Base-by-base conservation (phyloP, 2,888 invertebrate genomes). In the Cotesia congregata region DNA sequence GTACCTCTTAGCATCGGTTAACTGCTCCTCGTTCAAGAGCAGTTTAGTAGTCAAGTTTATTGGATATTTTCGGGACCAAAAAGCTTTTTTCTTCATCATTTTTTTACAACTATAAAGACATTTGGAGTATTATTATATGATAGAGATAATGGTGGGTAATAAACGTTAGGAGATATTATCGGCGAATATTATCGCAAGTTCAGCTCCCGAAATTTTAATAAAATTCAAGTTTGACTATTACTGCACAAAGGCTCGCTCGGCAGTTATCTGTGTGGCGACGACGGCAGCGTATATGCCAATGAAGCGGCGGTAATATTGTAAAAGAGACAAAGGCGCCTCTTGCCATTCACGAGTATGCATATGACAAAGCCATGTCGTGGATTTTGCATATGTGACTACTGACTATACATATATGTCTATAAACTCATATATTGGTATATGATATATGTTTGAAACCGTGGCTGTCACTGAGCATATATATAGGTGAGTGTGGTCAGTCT, bases 1-100 rank as follows among this genome's bases (percentile, higher is more conserved):
- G 72, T 61, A 62, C 72, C 67, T 68, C 67, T 67, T 68, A 72
- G 67, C 72, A 62, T 76, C 61, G 50, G 67, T 61, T 72, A 72
- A 61, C 62, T 65, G 17, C 50, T 30, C 12, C 9, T 15, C 50
- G 30, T 30, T 38, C 40, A 9, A 40, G 15, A 59, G 50, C 50
- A 17, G 12, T 6, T 71, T 30, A 50, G 59, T 39, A 12, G 60
- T 68, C 12, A 39, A 67, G 65, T 75, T 75, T 64, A 75, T 71
- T 59, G 67, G 71, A 67, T 64, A 67, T 75, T 71, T 75, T 72
- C 67, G 59, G 65, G 64, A 7, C 50, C 40, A 20, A 12, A 38
- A n/a, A 38, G 41, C 64, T 30, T 30, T 65, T 30, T 9, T 65
- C 12, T 15, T 15, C 15, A 12, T 2, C 6, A 17, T 6, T 62